phyloP scores from a whole-genome alignment of 2,797 vertebrate species.

The Holocentrus rufus region DNA sequence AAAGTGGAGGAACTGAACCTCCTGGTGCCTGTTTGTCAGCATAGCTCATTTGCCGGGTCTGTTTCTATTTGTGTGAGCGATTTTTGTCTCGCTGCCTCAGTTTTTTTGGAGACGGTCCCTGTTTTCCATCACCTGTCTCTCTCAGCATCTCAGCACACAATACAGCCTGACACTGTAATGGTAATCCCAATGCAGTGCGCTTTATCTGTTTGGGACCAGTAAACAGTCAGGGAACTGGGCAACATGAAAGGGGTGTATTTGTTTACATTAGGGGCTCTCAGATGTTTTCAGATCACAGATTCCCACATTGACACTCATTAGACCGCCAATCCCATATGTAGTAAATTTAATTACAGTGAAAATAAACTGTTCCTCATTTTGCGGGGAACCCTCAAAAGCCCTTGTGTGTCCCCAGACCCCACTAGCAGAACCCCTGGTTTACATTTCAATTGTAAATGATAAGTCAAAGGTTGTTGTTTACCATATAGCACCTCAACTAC shows the following conservation, averaged over 20 bases:
- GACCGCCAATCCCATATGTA: too few relatives aligned
- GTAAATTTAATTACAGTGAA: too few relatives aligned
- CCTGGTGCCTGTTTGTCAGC: constrained; percentile 47
- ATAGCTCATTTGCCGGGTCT: constrained; percentile 9
- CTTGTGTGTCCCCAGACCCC: constrained; percentile 4
- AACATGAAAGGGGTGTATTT: constrained; percentile 9
- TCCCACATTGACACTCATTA: background rate
- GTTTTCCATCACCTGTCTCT: constrained; percentile 63
- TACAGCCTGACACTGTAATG: constrained; percentile 20
- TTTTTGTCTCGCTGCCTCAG: constrained; percentile 52
- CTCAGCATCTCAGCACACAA: constrained; percentile 37
- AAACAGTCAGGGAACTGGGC: constrained; percentile 11
- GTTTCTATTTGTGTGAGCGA: constrained; percentile 31
- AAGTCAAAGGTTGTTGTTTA: constrained; percentile 27
- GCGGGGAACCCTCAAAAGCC: too few relatives aligned
- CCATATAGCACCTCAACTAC: constrained; percentile 23
- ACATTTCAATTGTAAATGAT: constrained; percentile 25
- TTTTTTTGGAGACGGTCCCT: constrained; percentile 52
- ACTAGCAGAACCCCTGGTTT: constrained; percentile 17
- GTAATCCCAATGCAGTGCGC: constrained; percentile 15
- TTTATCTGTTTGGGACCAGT: constrained; percentile 29
- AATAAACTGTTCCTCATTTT: too few relatives aligned
- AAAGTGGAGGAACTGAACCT: constrained; percentile 50
- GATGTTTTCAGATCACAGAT: background rate
- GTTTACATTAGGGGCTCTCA: background rate